A percentile compares a stretch with the other conserved stretches of the same genome.
Evolutionary conservation across 2,113 vertebrate genomes (phyloP).

Genomic region (Meles meles): DNA sequence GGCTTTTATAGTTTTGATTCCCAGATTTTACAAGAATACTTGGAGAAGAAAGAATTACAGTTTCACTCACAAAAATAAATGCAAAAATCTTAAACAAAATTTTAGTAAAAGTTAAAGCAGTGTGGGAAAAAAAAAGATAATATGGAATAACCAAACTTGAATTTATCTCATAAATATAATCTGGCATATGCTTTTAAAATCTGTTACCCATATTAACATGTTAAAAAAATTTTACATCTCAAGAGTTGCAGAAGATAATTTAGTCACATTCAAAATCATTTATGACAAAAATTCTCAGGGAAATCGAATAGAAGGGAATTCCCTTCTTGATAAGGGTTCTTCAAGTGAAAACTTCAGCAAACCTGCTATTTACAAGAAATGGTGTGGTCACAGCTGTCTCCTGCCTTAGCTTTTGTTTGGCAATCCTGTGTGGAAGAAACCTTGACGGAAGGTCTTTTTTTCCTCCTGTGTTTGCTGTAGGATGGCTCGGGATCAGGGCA

Average conservation of each 20-base stretch:
- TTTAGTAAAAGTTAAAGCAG: background rate
- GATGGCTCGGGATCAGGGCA: background rate
- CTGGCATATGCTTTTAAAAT: background rate
- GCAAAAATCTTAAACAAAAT: background rate
- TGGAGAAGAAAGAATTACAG: background rate
- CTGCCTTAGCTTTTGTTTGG: background rate
- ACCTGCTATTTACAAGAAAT: background rate
- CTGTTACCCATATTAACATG: background rate
- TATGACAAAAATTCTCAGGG: background rate
- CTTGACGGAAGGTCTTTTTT: background rate
- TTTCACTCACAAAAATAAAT: background rate
- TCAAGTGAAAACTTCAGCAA: background rate
- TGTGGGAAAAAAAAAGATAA: background rate
- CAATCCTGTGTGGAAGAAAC: background rate
- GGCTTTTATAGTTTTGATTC: background rate
- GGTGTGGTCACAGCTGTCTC: background rate
- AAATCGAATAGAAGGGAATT: background rate
- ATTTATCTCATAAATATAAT: background rate
- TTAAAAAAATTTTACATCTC: background rate
- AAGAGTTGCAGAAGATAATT: background rate
- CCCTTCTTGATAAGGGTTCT: background rate
- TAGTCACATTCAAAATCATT: background rate
- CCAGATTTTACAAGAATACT: background rate
- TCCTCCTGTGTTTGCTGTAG: background rate
- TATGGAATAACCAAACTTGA: background rate